Base-by-base conservation (phyloP, 2,888 invertebrate genomes). In the Acanthococcus lagerstroemiae region DNA sequence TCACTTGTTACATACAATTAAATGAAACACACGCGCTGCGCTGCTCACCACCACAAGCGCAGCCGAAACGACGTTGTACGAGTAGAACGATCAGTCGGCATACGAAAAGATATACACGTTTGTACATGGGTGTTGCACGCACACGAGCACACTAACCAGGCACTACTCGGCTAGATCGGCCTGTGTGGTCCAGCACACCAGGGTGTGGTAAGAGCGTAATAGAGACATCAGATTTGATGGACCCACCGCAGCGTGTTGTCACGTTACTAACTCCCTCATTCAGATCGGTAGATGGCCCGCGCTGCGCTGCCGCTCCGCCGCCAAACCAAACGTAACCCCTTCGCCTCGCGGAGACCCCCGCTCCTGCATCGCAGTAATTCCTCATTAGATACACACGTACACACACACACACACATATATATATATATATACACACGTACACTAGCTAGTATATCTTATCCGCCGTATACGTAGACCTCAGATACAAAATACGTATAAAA, bases 221-320 rank as follows among this genome's bases (percentile, higher is more conserved):
- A 69, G 69, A 69, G 69, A 69, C 69, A 69, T 69, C 69, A 69
- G 69, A 69, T 69, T 68, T 66, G 68, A 67, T 65, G 67, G 69
- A 69, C 69, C 69, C 67, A 69, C 69, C 69, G 63, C 69, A 67
- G 69, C 60, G 67, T 68, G 65, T 58, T 69, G 69, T 69, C 69
- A 69, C 68, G 68, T 69, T 67, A 65, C 69, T 68, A 69, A 69
- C 69, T 69, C 69, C 69, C 68, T 69, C 69, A 66, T 67, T 61
- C 61, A 61, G 50, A 50, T 61, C 61, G 61, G 52, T 61, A 61
- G 61, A 61, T 50, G 52, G 52, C 61, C 61, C 52, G 60, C 48
- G 17, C 50, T 52, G 50, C 21, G 19, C 17, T n/a, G 24, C 27
- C 54, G 2, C 30, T 24, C 26, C 37, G 9, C 21, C 7, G 22